phyloP scores from a whole-genome alignment of 2,797 vertebrate species.

The Coregonus ussuriensis region DNA sequence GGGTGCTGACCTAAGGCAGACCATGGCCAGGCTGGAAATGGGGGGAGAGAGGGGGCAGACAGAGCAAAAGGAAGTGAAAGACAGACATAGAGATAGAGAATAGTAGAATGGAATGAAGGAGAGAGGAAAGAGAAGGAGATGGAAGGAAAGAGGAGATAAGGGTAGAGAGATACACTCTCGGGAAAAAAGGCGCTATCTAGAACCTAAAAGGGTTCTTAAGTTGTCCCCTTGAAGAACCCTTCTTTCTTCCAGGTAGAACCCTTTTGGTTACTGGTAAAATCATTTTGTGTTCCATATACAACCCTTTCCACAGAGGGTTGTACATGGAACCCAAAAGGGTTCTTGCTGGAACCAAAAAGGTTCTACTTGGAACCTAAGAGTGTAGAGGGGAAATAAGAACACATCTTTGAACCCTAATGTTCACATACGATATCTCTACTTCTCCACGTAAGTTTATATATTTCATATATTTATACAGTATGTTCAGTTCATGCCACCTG shows the following conservation, averaged over 20 bases:
- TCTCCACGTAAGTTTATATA: neutral
- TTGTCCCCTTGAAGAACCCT: too few relatives aligned
- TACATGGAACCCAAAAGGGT: too few relatives aligned
- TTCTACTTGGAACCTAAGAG: neutral
- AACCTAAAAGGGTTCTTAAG: too few relatives aligned
- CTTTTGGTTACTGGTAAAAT: too few relatives aligned
- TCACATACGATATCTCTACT: neutral
- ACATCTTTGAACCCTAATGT: neutral
- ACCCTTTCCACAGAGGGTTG: too few relatives aligned
- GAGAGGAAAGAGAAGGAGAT: conserved; percentile 62
- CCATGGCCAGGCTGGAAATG: neutral
- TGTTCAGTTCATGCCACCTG: conserved; percentile 53
- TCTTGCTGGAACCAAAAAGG: neutral
- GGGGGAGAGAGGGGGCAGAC: conserved; percentile 2
- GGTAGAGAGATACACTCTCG: too few relatives aligned
- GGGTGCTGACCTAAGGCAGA: neutral
- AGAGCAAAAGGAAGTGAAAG: conserved; percentile 22
- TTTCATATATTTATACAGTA: neutral
- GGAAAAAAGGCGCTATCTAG: too few relatives aligned
- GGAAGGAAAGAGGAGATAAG: conserved; percentile 43
- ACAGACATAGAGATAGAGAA: conserved; percentile 36
- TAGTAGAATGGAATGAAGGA: conserved; percentile 42
- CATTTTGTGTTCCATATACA: too few relatives aligned
- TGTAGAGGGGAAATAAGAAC: neutral
- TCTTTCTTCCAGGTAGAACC: too few relatives aligned